A percentile compares a stretch with the other conserved stretches of the same genome.
phyloP scores from a whole-genome alignment of 2,113 vertebrate genomes.

The Pteropus alecto region DNA sequence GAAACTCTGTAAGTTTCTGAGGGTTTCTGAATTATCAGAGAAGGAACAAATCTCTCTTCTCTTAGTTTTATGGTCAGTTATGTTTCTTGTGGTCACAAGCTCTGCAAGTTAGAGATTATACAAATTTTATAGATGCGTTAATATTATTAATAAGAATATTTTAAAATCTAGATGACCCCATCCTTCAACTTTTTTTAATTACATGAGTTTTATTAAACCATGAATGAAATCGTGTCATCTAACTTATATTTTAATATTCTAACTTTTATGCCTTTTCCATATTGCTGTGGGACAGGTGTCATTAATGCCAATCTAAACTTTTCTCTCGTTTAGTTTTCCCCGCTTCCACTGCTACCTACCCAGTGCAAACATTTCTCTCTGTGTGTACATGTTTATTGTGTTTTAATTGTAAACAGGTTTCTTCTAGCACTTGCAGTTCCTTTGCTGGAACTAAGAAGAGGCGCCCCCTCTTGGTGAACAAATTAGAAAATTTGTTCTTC shows the following conservation, averaged over 20 bases:
- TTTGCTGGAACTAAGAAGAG: not conserved
- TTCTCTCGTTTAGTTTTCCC: not conserved
- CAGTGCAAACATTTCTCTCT: not conserved
- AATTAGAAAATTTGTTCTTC: not conserved
- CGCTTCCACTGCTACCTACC: not conserved
- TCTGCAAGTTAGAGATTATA: not conserved
- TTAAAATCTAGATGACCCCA: not conserved
- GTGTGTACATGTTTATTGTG: not conserved
- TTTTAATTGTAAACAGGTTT: not conserved
- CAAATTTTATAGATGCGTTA: not conserved
- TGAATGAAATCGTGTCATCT: not conserved
- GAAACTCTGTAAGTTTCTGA: not conserved
- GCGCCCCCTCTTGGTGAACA: not conserved
- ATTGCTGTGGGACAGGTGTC: not conserved
- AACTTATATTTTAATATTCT: not conserved
- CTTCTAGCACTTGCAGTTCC: not conserved
- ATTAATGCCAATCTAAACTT: not conserved
- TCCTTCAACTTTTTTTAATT: not conserved
- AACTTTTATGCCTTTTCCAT: not conserved
- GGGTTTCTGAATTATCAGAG: not conserved
- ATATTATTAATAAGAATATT: not conserved
- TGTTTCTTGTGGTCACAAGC: not conserved
- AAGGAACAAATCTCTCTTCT: not conserved
- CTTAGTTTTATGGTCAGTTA: not conserved
- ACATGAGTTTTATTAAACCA: conserved; percentile 6